Conservation (phyloP, 2,113 vertebrate genomes). For the Prolemur simus region DNA sequence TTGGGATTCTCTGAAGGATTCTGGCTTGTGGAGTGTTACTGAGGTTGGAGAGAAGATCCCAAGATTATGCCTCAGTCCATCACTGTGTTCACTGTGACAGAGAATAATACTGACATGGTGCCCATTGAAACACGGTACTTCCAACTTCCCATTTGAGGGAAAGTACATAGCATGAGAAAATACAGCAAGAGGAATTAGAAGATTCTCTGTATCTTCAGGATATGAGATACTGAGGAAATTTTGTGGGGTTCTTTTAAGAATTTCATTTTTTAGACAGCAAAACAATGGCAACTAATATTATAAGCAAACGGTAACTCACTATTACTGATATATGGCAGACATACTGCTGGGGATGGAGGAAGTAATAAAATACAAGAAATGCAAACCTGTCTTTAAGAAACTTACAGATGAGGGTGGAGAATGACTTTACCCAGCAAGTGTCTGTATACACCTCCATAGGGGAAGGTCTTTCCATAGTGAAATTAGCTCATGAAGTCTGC, state of each 20-base stretch:
- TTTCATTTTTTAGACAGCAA: slow-evolving; percentile 14
- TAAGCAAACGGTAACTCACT: not conserved
- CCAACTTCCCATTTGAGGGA: not conserved
- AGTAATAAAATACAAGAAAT: not conserved
- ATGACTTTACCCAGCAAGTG: not conserved
- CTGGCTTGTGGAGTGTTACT: not conserved
- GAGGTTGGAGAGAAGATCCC: not conserved
- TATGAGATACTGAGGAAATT: not conserved
- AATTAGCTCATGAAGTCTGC: not conserved
- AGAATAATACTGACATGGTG: not conserved
- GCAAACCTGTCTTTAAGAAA: not conserved
- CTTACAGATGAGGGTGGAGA: not conserved
- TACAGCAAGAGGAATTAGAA: not conserved
- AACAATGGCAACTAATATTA: not conserved
- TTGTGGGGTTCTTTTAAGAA: not conserved
- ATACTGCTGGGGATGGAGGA: not conserved
- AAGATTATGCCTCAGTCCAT: not conserved
- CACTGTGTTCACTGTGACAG: not conserved
- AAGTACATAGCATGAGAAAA: not conserved
- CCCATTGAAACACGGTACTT: not conserved
- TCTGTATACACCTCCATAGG: not conserved
- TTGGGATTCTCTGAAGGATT: not conserved
- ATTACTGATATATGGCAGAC: not conserved
- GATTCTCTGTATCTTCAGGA: not conserved
- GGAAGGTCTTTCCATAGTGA: not conserved